Base-by-base conservation (phyloP, 2,888 invertebrate species). In the Hyposoter dolosus region DNA sequence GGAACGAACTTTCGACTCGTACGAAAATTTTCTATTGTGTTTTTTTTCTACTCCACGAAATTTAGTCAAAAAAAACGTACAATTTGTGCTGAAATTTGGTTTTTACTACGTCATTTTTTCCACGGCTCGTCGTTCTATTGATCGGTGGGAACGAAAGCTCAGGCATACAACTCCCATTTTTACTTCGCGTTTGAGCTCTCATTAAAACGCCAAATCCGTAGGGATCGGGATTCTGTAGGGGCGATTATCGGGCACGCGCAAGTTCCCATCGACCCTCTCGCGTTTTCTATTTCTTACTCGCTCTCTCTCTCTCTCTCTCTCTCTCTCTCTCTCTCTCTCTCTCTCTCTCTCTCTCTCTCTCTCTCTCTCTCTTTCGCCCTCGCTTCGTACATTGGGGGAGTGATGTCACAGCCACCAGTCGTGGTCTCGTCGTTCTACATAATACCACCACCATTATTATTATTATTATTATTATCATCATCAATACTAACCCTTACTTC, bases 201-300 rank as follows among this genome's bases (percentile, higher is more conserved):
- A 86, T 86, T 86, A 86, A 86, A 88, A 85, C 88, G 87, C 88
- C 89, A 90, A 91, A 91, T 91, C 91, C 88, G 88, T 86, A 81
- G 88, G 82, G 87, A 84, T 89, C 85, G 83, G 83, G 78, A 86
- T 86, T 86, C 86, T 84, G 86, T 82, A 81, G 86, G 86, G 84
- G 84, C 74, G 86, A 86, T 86, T 84, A 84, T 86, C 86, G 75
- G 86, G 82, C 86, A 86, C 86, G 86, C 86, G 86, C 82, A 76
- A 75, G 83, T 86, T 86, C 86, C 71, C 86, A 84, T 84, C 86
- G 86, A 78, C 77, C 74, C 78, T 82, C 84, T 60, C 45, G 71
- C 79, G 69, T 50, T 77, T 66, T 66, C 65, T 66, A 66, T 66
- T 50, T 40, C 47, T 72, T 69, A 47, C 71, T 72, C 65, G 45